Percentiles rank a stretch among this genome's conserved stretches.
phyloP scores from a whole-genome alignment of 2,113 vertebrate species.

The Cacatua alba region DNA sequence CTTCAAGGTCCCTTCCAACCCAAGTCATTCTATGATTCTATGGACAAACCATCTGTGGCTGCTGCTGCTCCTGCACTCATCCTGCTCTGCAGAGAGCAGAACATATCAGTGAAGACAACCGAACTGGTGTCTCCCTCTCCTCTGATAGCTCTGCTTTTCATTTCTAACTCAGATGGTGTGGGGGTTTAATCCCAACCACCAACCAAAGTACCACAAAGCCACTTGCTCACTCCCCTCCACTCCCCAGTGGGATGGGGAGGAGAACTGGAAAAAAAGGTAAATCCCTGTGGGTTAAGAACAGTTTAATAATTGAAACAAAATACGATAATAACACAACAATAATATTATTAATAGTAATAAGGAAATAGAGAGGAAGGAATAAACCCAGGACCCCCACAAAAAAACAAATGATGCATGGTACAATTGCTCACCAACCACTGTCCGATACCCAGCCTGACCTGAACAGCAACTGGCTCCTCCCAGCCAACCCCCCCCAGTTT shows the following conservation, averaged over 20 bases:
- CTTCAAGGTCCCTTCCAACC: not conserved
- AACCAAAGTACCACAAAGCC: not conserved
- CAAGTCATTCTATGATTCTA: not conserved
- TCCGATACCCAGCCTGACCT: not conserved
- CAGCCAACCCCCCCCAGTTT: not conserved
- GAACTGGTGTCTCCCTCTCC: not conserved
- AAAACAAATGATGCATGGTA: not conserved
- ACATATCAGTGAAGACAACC: accelerated
- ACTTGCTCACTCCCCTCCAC: not conserved
- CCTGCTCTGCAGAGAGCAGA: not conserved
- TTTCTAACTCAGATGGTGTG: not conserved
- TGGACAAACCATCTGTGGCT: not conserved
- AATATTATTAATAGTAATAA: not conserved
- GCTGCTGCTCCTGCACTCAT: not conserved
- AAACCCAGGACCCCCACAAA: not conserved
- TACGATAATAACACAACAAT: not conserved
- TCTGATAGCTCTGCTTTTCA: not conserved
- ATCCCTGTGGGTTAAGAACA: not conserved
- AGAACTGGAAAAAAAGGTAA: not conserved
- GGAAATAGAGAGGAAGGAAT: not conserved
- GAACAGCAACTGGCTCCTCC: not conserved
- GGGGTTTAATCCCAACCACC: not conserved
- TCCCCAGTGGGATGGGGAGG: not conserved
- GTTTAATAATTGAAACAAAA: not conserved
- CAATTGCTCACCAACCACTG: not conserved